Evolutionary conservation across 2,888 invertebrate species (phyloP).

Genomic region (Ceramica pisi): DNA sequence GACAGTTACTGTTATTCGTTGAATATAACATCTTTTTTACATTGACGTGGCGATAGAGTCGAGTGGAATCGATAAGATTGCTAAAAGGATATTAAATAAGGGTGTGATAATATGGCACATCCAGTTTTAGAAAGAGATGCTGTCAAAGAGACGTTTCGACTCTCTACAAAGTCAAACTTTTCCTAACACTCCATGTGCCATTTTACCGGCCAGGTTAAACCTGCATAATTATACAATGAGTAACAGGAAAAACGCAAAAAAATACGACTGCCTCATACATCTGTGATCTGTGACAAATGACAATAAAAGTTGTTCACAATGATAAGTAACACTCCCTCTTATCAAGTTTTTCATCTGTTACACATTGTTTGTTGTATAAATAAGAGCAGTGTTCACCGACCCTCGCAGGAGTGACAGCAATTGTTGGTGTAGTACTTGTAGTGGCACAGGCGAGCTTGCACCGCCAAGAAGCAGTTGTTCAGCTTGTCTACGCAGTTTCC

Average conservation of each 20-base stretch:
- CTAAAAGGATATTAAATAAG: neutral
- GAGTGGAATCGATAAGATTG: neutral
- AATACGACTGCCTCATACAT: too few relatives aligned
- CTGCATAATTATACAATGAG: too few relatives aligned
- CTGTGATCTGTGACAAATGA: too few relatives aligned
- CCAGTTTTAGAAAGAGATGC: neutral
- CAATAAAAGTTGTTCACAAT: too few relatives aligned
- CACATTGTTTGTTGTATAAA: neutral
- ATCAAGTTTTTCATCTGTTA: neutral
- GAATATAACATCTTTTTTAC: too few relatives aligned
- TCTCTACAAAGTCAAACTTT: neutral
- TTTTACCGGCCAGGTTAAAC: neutral
- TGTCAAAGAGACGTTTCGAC: neutral
- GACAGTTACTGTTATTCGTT: too few relatives aligned
- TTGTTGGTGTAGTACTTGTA: constrained; percentile 96
- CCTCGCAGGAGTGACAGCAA: constrained; percentile 94
- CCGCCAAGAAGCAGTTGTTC: constrained; percentile 94
- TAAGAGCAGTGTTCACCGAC: constrained; percentile 66
- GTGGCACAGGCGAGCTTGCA: constrained; percentile 96
- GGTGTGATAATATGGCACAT: neutral
- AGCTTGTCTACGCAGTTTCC: constrained; percentile 93
- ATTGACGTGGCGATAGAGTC: too few relatives aligned
- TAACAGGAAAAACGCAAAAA: too few relatives aligned
- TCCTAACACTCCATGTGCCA: neutral
- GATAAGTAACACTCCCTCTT: too few relatives aligned